Evolutionary conservation across 2,888 invertebrate species (phyloP).

Genomic region (Tribolium freemani): DNA sequence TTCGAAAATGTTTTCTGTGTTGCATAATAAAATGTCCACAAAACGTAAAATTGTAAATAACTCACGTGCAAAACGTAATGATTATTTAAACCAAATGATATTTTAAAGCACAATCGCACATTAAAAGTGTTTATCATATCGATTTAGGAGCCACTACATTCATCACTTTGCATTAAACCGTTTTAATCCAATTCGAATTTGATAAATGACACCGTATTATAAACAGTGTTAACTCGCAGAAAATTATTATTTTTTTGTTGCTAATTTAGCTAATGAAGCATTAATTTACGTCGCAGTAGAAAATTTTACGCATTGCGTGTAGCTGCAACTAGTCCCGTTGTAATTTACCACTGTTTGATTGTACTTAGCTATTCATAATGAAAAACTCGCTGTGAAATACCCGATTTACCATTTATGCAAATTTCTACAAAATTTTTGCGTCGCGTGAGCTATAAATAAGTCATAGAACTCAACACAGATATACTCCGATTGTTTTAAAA

Average conservation of each 20-base stretch:
- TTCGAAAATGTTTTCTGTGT: background rate
- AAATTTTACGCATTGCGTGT: constrained; percentile 44
- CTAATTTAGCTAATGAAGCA: background rate
- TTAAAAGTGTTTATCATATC: background rate
- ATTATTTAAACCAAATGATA: too few relatives aligned
- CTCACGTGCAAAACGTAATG: background rate
- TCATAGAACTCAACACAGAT: constrained; percentile 9
- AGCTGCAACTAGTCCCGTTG: constrained; percentile 6
- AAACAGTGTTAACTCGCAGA: background rate
- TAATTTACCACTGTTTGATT: constrained; percentile 29
- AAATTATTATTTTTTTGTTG: too few relatives aligned
- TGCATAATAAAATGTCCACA: background rate
- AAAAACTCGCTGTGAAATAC: constrained; percentile 10
- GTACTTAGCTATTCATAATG: constrained; percentile 8
- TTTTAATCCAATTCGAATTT: background rate
- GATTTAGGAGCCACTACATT: background rate
- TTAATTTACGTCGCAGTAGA: constrained; percentile 9
- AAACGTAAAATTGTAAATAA: background rate
- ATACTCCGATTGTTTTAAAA: background rate
- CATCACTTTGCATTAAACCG: background rate
- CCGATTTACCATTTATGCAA: constrained; percentile 29
- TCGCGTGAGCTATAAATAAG: constrained; percentile 26
- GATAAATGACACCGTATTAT: background rate
- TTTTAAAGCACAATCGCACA: too few relatives aligned
- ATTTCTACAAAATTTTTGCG: background rate